Evolutionary conservation across 2,113 vertebrate genomes (phyloP).

Genomic region (Scartelaos histophorus): DNA sequence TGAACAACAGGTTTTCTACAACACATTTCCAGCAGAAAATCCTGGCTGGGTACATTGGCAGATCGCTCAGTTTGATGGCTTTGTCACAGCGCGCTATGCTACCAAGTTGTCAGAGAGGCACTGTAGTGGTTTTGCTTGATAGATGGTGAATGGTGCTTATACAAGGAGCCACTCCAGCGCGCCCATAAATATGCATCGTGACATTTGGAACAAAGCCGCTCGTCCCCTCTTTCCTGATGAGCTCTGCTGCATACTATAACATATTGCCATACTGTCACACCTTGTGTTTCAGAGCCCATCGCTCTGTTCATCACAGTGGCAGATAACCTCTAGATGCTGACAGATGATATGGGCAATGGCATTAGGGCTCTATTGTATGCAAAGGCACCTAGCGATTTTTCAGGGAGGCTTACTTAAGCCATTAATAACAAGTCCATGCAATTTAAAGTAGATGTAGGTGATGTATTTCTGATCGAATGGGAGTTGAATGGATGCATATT

Average conservation of each 20-base stretch:
- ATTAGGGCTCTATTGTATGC: conserved; percentile 59
- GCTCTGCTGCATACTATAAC: conserved; percentile 76
- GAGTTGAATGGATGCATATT: conserved; percentile 8
- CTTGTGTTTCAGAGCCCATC: conserved; percentile 78
- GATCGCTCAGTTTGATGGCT: conserved; percentile 58
- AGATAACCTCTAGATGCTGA: conserved; percentile 74
- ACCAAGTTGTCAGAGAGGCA: conserved; percentile 70
- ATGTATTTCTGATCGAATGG: conserved; percentile 5
- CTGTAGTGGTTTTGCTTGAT: conserved; percentile 70
- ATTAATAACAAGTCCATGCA: conserved; percentile 56
- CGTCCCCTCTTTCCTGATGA: conserved; percentile 80
- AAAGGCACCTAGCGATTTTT: conserved; percentile 47
- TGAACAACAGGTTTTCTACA: conserved; percentile 13
- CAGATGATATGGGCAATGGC: conserved; percentile 67
- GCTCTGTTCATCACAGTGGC: conserved; percentile 77
- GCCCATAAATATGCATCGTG: conserved; percentile 85
- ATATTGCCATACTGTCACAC: conserved; percentile 79
- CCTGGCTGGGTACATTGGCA: conserved; percentile 42
- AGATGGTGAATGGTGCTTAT: conserved; percentile 78
- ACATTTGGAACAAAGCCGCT: conserved; percentile 84
- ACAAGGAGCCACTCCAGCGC: conserved; percentile 75
- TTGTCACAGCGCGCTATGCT: conserved; percentile 60
- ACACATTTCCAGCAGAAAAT: conserved; percentile 39
- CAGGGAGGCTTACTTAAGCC: conserved; percentile 41
- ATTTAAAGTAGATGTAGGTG: conserved; percentile 6